phyloP scores from a whole-genome alignment of 2,797 vertebrate species.

The Sebastes jordani region DNA sequence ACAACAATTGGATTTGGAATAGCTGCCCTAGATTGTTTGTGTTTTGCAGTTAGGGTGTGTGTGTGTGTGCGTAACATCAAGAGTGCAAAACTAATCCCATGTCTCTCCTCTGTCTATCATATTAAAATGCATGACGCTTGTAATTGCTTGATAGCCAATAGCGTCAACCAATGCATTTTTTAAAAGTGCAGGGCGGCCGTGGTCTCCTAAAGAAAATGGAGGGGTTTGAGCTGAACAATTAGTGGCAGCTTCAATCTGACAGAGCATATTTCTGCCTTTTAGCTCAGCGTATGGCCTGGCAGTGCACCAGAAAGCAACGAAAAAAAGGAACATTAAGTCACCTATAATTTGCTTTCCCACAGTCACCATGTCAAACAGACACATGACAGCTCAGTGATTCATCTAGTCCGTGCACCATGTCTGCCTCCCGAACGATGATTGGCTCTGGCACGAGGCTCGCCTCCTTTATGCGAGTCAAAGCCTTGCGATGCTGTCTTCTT shows the following conservation, averaged over 20 bases:
- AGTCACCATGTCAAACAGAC: slow-evolving; percentile 75
- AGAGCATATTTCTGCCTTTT: slow-evolving; percentile 69
- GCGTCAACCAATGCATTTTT: slow-evolving; percentile 54
- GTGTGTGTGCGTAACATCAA: slow-evolving; percentile 57
- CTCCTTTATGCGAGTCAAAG: slow-evolving; percentile 51
- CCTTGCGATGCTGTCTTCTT: slow-evolving; percentile 55
- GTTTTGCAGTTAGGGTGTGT: slow-evolving; percentile 62
- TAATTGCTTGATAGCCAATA: slow-evolving; percentile 66
- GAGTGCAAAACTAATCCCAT: slow-evolving; percentile 66
- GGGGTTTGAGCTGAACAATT: slow-evolving; percentile 72
- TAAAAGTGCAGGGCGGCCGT: slow-evolving; percentile 46
- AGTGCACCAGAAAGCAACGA: slow-evolving; percentile 52
- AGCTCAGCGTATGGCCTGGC: slow-evolving; percentile 72
- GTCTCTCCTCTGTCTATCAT: slow-evolving; percentile 59
- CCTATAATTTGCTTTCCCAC: slow-evolving; percentile 77
- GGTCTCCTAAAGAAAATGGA: slow-evolving; percentile 51
- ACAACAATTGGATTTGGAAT: slow-evolving; percentile 84
- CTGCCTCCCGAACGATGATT: slow-evolving; percentile 66
- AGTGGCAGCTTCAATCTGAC: slow-evolving; percentile 68
- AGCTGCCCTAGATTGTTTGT: slow-evolving; percentile 83
- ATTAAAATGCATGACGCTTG: slow-evolving; percentile 71
- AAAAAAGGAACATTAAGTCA: slow-evolving; percentile 74
- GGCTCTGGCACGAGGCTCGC: slow-evolving; percentile 66
- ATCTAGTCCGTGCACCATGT: slow-evolving; percentile 59
- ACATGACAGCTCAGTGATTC: slow-evolving; percentile 78